Conservation (phyloP, 2,797 vertebrate species). For the Tympanoctomys barrerae region DNA sequence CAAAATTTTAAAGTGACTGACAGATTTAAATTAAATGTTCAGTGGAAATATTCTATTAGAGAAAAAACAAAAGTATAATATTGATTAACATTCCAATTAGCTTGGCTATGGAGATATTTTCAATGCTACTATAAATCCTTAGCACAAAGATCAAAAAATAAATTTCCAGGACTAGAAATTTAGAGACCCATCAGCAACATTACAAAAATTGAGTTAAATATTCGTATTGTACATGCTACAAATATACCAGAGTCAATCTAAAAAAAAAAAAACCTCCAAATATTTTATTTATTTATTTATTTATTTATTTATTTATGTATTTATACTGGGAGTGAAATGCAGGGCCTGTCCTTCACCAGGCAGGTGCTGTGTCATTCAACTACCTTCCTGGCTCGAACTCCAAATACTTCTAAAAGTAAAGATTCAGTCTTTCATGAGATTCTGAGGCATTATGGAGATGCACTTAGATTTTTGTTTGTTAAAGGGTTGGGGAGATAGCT, state of each 20-base stretch:
- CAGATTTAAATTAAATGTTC: background rate
- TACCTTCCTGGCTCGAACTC: background rate
- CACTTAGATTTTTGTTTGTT: background rate
- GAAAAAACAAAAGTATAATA: background rate
- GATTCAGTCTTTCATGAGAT: background rate
- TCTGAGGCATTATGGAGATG: background rate
- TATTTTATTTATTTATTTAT: background rate
- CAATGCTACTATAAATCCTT: background rate
- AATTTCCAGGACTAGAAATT: background rate
- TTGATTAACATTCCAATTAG: background rate
- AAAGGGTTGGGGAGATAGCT: no score
- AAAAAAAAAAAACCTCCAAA: background rate
- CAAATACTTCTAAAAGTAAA: background rate
- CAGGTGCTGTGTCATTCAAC: no score
- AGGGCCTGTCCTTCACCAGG: no score
- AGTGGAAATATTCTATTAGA: background rate
- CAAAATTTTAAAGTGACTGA: background rate
- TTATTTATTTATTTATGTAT: no score
- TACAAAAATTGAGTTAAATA: background rate
- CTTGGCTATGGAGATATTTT: background rate
- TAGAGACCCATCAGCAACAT: background rate
- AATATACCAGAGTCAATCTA: background rate
- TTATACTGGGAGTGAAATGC: no score
- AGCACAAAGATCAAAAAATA: background rate
- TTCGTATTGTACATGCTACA: background rate